A percentile compares a stretch with the other conserved stretches of the same genome.
These are phyloP conservation scores for Cephus pulcher DNA, from an alignment of 2,888 invertebrate genomes.

Conservation along the genomic window DNA sequence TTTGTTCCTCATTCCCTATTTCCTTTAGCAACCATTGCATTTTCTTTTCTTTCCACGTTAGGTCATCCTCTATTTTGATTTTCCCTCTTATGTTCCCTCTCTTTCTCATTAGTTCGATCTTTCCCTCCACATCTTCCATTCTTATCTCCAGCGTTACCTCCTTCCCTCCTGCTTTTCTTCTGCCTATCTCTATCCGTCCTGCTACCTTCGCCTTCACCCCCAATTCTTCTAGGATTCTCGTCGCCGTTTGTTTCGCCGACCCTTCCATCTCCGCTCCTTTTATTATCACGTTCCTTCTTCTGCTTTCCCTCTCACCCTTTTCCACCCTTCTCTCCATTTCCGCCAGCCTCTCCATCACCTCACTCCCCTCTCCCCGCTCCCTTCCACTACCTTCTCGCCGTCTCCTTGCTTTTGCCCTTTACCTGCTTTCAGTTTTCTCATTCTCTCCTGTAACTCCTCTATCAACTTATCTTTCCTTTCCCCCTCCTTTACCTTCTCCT, in stretches of 20 bases:
- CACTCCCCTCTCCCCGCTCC: not conserved
- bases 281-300: not conserved
- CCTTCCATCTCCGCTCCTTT: too few species aligned
- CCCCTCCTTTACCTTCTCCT: conserved; percentile 1
- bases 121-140: too few species aligned
- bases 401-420: not conserved
- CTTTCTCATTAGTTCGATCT: too few species aligned
- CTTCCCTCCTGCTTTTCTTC: too few species aligned
- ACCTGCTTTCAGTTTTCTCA: too few species aligned
- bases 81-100: too few species aligned
- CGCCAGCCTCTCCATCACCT: not conserved
- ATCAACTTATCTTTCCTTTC: not conserved
- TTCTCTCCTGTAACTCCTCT: too few species aligned
- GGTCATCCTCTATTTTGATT: too few species aligned
- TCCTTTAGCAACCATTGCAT: not conserved
- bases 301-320: not conserved
- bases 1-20: not conserved
- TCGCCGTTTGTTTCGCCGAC: too few species aligned
- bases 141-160: too few species aligned
- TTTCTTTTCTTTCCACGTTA: too few species aligned
- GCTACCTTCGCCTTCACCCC: not conserved
- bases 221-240: not conserved
- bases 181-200: too few species aligned
- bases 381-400: not conserved
- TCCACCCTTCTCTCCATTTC: not conserved